Conservation (phyloP, 2,888 invertebrate genomes). For the Gonocerus acuteangulatus region DNA sequence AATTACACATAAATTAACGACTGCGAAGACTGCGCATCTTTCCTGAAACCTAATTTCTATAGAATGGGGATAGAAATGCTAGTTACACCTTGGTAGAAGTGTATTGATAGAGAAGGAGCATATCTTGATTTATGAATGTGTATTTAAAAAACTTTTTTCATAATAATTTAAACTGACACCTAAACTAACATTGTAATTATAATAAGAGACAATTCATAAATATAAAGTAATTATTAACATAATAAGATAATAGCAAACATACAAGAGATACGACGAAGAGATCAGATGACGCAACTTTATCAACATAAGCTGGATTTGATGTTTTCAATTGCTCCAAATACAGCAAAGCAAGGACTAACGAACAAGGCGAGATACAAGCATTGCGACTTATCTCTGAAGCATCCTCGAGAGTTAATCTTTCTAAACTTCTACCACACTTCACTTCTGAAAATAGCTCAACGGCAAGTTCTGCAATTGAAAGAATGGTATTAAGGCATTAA, state of each 20-base stretch:
- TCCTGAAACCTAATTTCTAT: too few species aligned
- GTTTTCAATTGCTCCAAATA: constrained; percentile 84
- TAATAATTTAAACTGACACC: too few species aligned
- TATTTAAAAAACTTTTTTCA: too few species aligned
- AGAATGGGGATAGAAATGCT: too few species aligned
- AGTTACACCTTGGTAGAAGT: too few species aligned
- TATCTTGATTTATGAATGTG: too few species aligned
- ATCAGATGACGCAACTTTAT: constrained; percentile 77
- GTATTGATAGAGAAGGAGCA: too few species aligned
- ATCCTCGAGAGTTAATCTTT: constrained; percentile 66
- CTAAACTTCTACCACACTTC: constrained; percentile 65
- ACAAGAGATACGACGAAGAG: constrained; percentile 92
- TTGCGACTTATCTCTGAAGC: constrained; percentile 68
- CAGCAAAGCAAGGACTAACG: constrained; percentile 83
- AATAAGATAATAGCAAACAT: constrained; percentile 43
- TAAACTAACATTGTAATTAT: too few species aligned
- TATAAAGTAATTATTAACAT: too few species aligned
- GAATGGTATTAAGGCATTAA: constrained; percentile 20
- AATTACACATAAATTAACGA: too few species aligned
- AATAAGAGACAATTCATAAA: too few species aligned
- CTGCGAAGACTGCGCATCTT: too few species aligned
- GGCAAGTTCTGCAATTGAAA: constrained; percentile 71
- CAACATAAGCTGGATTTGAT: constrained; percentile 74
- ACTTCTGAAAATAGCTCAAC: constrained; percentile 75
- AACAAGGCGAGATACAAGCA: constrained; percentile 84